These are phyloP conservation scores for Pocillopora damicornis DNA, from an alignment of 64 coral and sea anemone genomes.

Conservation along the genomic window DNA sequence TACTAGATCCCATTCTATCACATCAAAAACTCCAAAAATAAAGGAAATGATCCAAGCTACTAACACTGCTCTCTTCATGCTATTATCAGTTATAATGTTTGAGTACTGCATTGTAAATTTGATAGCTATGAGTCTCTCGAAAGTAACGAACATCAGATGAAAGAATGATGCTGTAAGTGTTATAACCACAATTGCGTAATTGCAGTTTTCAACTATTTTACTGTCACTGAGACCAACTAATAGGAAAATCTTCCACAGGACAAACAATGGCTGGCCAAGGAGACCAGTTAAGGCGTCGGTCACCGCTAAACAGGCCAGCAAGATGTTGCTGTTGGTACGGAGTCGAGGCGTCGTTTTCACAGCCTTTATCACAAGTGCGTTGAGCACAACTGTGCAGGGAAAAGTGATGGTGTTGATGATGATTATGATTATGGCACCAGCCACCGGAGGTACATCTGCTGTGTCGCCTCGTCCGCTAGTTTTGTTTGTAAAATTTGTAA, in stretches of 20 bases:
- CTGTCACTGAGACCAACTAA: background rate
- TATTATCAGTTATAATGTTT: too few species aligned
- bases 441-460: background rate
- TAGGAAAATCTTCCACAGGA: background rate
- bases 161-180: too few species aligned
- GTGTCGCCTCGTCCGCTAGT: background rate
- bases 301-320: background rate
- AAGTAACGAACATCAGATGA: too few species aligned
- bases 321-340: background rate
- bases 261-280: background rate
- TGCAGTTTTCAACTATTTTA: background rate
- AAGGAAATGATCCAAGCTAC: too few species aligned
- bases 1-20: too few species aligned
- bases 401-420: background rate
- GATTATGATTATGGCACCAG: background rate
- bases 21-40: too few species aligned
- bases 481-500: background rate
- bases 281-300: background rate
- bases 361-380: too few species aligned
- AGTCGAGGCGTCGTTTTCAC: too few species aligned
- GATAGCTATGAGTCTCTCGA: too few species aligned
- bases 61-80: too few species aligned
- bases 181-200: background rate
- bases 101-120: too few species aligned
- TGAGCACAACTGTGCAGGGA: background rate